Evolutionary conservation across 2,888 invertebrate genomes (phyloP), one percentile per base, ranked within the genome.

Genomic region (Itoplectis maculator): DNA sequence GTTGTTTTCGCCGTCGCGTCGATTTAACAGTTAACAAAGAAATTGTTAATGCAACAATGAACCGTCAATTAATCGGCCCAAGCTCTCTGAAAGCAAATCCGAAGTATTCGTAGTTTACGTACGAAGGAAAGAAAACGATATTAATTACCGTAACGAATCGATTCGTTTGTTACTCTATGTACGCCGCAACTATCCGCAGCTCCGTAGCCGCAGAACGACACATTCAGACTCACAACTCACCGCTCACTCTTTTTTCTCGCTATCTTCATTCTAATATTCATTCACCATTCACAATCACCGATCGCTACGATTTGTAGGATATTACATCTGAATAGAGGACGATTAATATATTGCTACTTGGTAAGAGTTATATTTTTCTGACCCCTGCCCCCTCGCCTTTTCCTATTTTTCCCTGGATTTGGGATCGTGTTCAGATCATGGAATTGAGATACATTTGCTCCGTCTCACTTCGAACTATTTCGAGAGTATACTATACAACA

Each of bases 301-400:
- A 74, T 86, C 84, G 85, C 87, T 84, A 80, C 74, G 81, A 82
- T 80, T 85, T 85, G 83, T 81, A 83, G 84, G 65, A 86, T 84
- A 85, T 79, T 85, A 83, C 86, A 82, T 79, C 85, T 87, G 81
- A 89, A 90, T 90, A 90, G 89, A 91, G 88, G 89, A 90, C 87
- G 88, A 89, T 90, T 91, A 90, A 91, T 91, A 91, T 91, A 90
- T 91, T 90, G 89, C 90, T 91, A 90, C 87, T 88, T 81, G 69
- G 65, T 45, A 70, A 29, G 70, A 18, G 29, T 59, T 72, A 13
- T 63, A 13, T 63, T 63, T 65, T 56, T 37, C 35, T 11, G 1
- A 5, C 23, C 15, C 29, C 3, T 13, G 23, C 49, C 23, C 23
- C 45, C 18, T 37, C 40, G 29, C n/a, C 29, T 20, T 8, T 13